phyloP scores from a whole-genome alignment of 2,113 vertebrate genomes.

The Chionomys nivalis region DNA sequence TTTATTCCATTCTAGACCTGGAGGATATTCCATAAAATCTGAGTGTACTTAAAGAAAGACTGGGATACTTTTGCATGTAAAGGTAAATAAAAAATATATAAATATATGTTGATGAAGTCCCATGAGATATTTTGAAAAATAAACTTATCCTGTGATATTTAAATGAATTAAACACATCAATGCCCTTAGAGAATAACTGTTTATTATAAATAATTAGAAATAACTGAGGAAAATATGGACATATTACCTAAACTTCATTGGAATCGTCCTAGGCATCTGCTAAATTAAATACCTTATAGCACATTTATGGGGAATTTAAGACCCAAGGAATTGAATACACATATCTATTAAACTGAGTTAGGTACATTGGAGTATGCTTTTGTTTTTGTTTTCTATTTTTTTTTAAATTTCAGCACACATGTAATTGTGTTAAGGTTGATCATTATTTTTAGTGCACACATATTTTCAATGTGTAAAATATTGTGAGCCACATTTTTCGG shows the following conservation, averaged over 20 bases:
- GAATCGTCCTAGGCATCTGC: not conserved
- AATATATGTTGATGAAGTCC: not conserved
- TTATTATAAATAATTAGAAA: not conserved
- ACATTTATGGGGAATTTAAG: not conserved
- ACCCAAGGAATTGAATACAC: not conserved
- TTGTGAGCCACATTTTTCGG: too few species aligned
- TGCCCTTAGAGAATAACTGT: not conserved
- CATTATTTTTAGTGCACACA: not conserved
- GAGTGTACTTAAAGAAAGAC: not conserved
- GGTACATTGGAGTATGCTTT: not conserved
- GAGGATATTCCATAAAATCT: constrained; percentile 45
- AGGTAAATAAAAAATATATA: not conserved
- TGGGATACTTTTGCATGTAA: not conserved
- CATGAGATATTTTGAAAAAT: not conserved
- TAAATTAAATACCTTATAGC: not conserved
- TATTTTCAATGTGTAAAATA: not conserved
- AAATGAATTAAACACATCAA: not conserved
- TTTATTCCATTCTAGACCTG: constrained; percentile 11
- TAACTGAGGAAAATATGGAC: not conserved
- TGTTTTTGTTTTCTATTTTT: not conserved
- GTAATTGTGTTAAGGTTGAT: not conserved
- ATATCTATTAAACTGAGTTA: not conserved
- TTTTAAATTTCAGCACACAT: not conserved
- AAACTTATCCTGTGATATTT: not conserved
- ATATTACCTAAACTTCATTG: not conserved